Evolutionary conservation across 2,797 vertebrate genomes (phyloP).

Genomic region (Rhyacichthys aspro): DNA sequence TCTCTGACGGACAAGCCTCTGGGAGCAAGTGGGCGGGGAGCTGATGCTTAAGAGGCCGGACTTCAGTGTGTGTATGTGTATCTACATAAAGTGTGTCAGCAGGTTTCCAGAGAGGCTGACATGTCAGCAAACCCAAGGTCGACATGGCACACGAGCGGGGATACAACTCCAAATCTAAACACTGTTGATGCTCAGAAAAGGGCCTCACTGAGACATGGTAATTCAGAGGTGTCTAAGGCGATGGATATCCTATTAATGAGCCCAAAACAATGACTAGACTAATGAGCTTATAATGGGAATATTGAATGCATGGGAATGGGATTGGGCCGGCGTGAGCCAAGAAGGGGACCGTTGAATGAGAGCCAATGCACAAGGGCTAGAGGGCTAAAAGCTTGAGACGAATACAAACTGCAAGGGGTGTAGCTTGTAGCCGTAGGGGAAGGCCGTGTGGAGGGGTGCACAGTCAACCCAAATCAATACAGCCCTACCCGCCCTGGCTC

Average conservation of each 20-base stretch:
- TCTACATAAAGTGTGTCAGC: conserved; percentile 75
- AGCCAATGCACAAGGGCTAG: conserved; percentile 68
- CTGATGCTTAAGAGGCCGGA: conserved; percentile 48
- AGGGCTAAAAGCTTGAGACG: conserved; percentile 66
- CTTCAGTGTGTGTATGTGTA: conserved; percentile 49
- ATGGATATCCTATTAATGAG: conserved; percentile 79
- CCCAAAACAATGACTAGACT: conserved; percentile 77
- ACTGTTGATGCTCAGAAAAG: conserved; percentile 51
- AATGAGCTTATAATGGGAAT: conserved; percentile 81
- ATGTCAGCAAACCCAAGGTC: conserved; percentile 81
- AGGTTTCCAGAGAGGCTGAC: conserved; percentile 71
- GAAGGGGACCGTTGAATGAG: conserved; percentile 68
- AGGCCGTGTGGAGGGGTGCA: conserved; percentile 49
- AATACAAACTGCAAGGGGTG: conserved; percentile 70
- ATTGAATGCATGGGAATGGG: conserved; percentile 80
- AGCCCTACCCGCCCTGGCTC: conserved; percentile 65
- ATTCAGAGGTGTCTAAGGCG: conserved; percentile 75
- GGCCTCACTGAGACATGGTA: conserved; percentile 72
- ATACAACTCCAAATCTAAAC: conserved; percentile 51
- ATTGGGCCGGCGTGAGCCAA: conserved; percentile 67
- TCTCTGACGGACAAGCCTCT: conserved; percentile 69
- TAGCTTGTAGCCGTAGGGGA: conserved; percentile 41
- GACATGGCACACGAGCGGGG: conserved; percentile 39
- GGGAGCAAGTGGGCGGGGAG: conserved; percentile 59
- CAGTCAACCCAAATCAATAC: conserved; percentile 77